Conservation (phyloP, 1,140 invertebrate species). For the Drosophila watanabei region DNA sequence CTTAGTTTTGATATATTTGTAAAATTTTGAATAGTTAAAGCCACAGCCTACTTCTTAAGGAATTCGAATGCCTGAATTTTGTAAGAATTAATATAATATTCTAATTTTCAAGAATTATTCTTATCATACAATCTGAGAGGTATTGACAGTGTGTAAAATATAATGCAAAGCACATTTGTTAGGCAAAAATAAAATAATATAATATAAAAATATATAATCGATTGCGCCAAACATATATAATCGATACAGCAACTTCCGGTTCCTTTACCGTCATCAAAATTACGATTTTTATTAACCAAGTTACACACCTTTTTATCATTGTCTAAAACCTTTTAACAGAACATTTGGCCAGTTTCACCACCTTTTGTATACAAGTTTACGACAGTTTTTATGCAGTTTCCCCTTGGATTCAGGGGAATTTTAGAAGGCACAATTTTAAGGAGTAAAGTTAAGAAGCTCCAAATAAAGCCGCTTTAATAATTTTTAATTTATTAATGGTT, state of each 20-base stretch:
- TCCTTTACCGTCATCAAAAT: background rate
- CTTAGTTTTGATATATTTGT: background rate
- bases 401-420: too few species aligned
- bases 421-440: too few species aligned
- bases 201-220: too few species aligned
- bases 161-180: too few species aligned
- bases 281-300: background rate
- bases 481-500: too few species aligned
- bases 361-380: background rate
- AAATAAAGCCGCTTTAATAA: too few species aligned
- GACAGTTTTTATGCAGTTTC: background rate
- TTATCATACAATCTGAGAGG: background rate
- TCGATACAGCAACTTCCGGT: background rate
- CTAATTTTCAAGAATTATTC: background rate
- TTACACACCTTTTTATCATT: background rate
- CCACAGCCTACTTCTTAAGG: background rate
- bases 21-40: background rate
- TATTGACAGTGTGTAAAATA: background rate
- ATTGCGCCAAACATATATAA: too few species aligned
- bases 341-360: background rate
- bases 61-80: too few species aligned
- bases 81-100: background rate
- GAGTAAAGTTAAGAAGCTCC: too few species aligned
- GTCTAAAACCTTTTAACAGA: background rate
- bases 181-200: too few species aligned